Base-by-base conservation (phyloP, 2,888 invertebrate species). In the Cheilosia vulpina region DNA sequence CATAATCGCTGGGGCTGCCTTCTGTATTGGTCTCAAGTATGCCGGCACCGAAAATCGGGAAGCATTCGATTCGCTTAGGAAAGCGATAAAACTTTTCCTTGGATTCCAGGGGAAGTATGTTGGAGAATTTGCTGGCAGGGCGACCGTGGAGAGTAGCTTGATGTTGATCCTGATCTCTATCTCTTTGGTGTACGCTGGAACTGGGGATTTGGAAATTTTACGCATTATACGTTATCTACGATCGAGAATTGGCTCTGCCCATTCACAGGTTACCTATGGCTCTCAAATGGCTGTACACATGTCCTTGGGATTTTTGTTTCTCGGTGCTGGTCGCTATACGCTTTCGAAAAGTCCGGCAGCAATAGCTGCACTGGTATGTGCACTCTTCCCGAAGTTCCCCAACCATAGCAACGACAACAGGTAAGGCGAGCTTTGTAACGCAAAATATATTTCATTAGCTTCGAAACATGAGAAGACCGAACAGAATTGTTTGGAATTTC, bases 301-400 rank as follows among this genome's bases (percentile, higher is more conserved):
- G 96, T 96, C 98, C 0, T 93, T 98, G 50, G 99, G 99, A 0
- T 94, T 99, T 87, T 93, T 99, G 52, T 99, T 98, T 92, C 93
- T 99, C 62, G 99, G 99, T 7, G 98, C 98, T 24, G 98, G 99
- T 1, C 95, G 97, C 87, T 97, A 95, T 87, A 96, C 97, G 0
- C 93, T 98, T 34, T 95, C 96, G 15, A 96, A 97, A 66, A 95
- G 96, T 2, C 96, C 97, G 2, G 94, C 95, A 43, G 96, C 98
- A 0, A 95, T 99, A 9, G 99, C 98, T 0, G 97, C 98, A 0
- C 93, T 99, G 82, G 93, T 99, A 52, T 97, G 97, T 88, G 97
- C 99, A 0, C 96, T 99, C 91, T 99, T 98, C 92, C 99, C 99
- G 0, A 98, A 98, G 91, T 99, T 98, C 92, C 98, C 99, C 19